phyloP scores from a whole-genome alignment of 1,140 invertebrate species.

The Kradibia gibbosae region DNA sequence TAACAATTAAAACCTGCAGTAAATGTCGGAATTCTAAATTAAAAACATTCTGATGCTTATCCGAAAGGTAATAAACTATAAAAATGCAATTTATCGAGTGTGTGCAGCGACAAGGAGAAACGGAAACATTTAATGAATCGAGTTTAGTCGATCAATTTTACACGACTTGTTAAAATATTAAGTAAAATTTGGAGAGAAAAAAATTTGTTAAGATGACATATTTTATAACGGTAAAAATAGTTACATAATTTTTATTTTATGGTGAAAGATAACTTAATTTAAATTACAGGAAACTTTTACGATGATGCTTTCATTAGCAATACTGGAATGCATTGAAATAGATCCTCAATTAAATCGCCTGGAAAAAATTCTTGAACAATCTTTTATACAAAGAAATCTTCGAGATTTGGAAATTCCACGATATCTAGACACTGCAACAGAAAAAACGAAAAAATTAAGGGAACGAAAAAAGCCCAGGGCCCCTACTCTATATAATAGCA shows the following conservation, averaged over 20 bases:
- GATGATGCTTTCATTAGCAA: background rate
- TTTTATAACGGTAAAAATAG: background rate
- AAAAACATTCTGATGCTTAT: constrained; percentile 43
- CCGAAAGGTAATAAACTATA: constrained; percentile 15
- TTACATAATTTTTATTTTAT: background rate
- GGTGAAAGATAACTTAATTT: background rate
- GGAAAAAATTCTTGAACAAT: background rate
- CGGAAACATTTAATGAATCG: background rate
- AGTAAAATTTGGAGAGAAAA: background rate
- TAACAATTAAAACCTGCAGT: background rate
- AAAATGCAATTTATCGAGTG: constrained; percentile 6
- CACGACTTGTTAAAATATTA: constrained; percentile 2
- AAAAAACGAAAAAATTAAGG: too few species aligned
- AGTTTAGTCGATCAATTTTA: background rate
- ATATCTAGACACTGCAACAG: too few species aligned
- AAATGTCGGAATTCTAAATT: background rate
- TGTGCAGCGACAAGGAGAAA: background rate
- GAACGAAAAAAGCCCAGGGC: too few species aligned
- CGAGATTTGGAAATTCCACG: background rate
- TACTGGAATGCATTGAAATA: background rate
- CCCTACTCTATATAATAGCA: too few species aligned
- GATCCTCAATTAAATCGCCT: background rate
- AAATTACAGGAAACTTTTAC: background rate
- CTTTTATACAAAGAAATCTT: background rate
- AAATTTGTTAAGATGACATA: background rate